Percentiles rank a stretch among this genome's conserved stretches.
Conservation (phyloP, 2,888 invertebrate genomes). For the Andrena haemorrhoa region DNA sequence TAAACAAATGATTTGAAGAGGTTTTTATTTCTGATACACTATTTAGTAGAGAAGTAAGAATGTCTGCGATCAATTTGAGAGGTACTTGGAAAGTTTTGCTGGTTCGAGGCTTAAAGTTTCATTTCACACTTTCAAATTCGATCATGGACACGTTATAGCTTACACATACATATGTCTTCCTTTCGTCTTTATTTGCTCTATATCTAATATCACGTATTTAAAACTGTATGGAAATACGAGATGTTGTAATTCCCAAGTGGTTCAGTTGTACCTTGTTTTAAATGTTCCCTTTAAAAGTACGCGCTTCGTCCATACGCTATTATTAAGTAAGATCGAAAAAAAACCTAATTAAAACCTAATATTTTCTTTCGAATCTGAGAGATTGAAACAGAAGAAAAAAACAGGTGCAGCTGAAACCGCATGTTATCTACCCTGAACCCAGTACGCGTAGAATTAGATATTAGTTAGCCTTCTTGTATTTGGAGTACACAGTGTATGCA, state of each 20-base stretch:
- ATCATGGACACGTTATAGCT: slow-evolving; percentile 54
- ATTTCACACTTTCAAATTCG: slow-evolving; percentile 39
- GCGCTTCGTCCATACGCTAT: neutral
- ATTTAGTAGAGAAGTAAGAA: slow-evolving; percentile 46
- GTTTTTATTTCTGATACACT: slow-evolving; percentile 47
- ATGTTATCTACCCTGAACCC: slow-evolving; percentile 59
- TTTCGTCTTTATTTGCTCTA: slow-evolving; percentile 56
- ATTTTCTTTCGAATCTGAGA: neutral
- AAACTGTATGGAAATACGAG: slow-evolving; percentile 56
- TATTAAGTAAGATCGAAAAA: neutral
- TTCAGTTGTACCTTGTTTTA: slow-evolving; percentile 57
- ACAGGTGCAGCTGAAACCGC: slow-evolving; percentile 53
- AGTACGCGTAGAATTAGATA: slow-evolving; percentile 77
- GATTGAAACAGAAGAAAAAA: slow-evolving; percentile 11
- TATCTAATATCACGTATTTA: slow-evolving; percentile 53
- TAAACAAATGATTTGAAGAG: slow-evolving; percentile 41
- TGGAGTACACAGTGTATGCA: slow-evolving; percentile 85
- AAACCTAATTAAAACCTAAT: neutral
- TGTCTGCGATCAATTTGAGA: slow-evolving; percentile 43
- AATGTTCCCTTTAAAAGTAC: slow-evolving; percentile 11
- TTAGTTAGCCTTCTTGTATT: slow-evolving; percentile 83
- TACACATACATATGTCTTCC: slow-evolving; percentile 50
- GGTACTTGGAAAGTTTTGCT: slow-evolving; percentile 14
- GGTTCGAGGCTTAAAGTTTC: neutral
- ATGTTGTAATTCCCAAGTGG: slow-evolving; percentile 57